Evolutionary conservation across 2,888 invertebrate species (phyloP), one percentile per base, ranked within the genome.

Genomic region (Mylabris sibirica): DNA sequence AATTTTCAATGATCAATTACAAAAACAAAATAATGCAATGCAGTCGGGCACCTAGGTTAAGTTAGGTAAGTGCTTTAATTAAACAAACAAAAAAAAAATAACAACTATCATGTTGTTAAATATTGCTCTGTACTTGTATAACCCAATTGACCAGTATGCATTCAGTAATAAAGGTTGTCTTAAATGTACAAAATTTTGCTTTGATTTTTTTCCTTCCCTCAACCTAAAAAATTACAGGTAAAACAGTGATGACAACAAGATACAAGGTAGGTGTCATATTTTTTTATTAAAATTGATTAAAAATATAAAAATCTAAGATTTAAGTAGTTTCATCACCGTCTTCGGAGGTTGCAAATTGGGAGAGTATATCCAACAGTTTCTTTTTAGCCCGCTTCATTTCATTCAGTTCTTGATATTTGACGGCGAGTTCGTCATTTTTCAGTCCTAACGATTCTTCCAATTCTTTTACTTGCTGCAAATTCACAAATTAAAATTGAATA

Each of bases 161-260:
- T 86, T 86, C 85, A 87, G 84, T 85, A 84, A 87, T 87, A 87
- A 87, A 87, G 86, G 86, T 86, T 86, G 86, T 86, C 86, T 85
- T 86, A 85, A 86, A 85, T 84, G 85, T 85, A 83, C 68, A 57
- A 57, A 26, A 14, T 3, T n/a, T 61, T 70, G 20, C 44, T 38
- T 59, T 60, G 61, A n/a, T n/a, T n/a, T 30, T 72, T 69, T 72
- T 69, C 35, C 3, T 0, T 8, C 17, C 3, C 44, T 3, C 12
- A 17, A 6, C 44, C 44, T 12, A 38, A 9, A 34, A 8, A 38
- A 44, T 44, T 8, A 5, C 30, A 30, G 30, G 30, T 30, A 30
- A 30, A 30, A 4, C 30, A 8, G 30, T n/a, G n/a, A n/a, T n/a
- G n/a, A n/a, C n/a, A n/a, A n/a, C n/a, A n/a, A 30, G 8, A 30